These are phyloP conservation scores for Gastrophryne carolinensis DNA, from an alignment of 2,797 vertebrate species.

Conservation along the genomic window DNA sequence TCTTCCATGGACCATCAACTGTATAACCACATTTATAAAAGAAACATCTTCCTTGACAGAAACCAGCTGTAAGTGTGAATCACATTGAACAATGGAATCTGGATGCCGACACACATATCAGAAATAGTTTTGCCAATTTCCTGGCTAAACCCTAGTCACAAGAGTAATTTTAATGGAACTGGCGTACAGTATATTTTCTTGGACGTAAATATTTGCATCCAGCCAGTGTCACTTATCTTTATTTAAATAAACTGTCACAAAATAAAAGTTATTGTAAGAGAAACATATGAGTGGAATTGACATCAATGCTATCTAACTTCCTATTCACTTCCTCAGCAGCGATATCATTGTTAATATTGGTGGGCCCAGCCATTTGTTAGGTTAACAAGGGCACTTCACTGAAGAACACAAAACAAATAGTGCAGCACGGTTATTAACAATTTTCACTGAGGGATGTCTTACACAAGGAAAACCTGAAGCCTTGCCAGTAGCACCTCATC, in stretches of 20 bases:
- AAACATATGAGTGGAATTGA: neutral
- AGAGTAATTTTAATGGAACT: neutral
- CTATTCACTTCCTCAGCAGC: neutral
- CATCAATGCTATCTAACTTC: neutral
- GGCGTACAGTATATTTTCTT: neutral
- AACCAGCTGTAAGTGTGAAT: constrained; percentile 17
- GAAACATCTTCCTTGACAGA: constrained; percentile 22
- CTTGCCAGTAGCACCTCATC: too few species aligned
- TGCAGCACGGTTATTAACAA: neutral
- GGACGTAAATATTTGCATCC: neutral
- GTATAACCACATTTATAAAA: constrained; percentile 36
- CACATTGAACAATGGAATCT: constrained; percentile 29
- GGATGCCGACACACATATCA: constrained; percentile 29
- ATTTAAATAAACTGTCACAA: neutral
- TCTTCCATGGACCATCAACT: constrained; percentile 11
- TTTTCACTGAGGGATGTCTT: too few species aligned
- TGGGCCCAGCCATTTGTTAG: too few species aligned
- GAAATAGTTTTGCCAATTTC: constrained; percentile 9
- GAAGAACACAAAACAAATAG: too few species aligned
- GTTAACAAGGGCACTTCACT: too few species aligned
- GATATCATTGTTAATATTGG: neutral
- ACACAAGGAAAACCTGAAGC: too few species aligned
- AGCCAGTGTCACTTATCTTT: neutral
- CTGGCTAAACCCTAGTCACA: neutral
- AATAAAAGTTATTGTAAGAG: neutral